Base-by-base conservation (phyloP, 1,140 invertebrate genomes). In the Sinella curviseta region DNA sequence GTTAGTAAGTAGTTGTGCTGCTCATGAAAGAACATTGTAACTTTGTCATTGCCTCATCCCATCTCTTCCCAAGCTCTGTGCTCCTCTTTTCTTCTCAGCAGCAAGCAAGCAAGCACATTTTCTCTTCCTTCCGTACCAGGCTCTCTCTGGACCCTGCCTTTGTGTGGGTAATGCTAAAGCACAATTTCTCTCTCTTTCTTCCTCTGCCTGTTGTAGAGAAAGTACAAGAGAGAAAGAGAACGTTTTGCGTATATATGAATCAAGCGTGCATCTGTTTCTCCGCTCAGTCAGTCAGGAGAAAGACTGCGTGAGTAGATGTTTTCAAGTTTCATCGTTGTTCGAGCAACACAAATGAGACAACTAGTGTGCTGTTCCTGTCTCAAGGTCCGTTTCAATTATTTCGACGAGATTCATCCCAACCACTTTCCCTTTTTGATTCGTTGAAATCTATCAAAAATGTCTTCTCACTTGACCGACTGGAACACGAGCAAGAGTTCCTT, bases 11-110 rank as follows among this genome's bases (percentile, higher is more conserved):
- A n/a, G n/a, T n/a, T n/a, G n/a, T n/a, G n/a, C n/a, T n/a, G n/a
- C n/a, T n/a, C n/a, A n/a, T n/a, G n/a, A n/a, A 70, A 70, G 65
- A 70, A 70, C 26, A 70, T 70, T 70, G 65, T 70, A 70, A 70
- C 65, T 70, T 70, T 70, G 65, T 70, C 65, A 70, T 70, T 70
- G 65, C 65, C 31, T 70, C 30, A 70, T 70, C 30, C 65, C 65
- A 70, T 70, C 65, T 70, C 65, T 24, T 70, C 31, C 65, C 65
- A 70, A 70, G 31, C 65, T 14, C 57, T 14, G 14, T 12, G 57
- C 57, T 60, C 57, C 8, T 17, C 24, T 60, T 60, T 26, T 60
- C 24, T n/a, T 60, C 57, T 20, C 8, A n/a, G 8, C 16, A 65
- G 57, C 57, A 65, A 70, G 65, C 65, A 70, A 70, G 55, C 55